A percentile compares a stretch with the other conserved stretches of the same genome.
Conservation (phyloP, 2,113 vertebrate genomes). For the Thunnus maccoyii region DNA sequence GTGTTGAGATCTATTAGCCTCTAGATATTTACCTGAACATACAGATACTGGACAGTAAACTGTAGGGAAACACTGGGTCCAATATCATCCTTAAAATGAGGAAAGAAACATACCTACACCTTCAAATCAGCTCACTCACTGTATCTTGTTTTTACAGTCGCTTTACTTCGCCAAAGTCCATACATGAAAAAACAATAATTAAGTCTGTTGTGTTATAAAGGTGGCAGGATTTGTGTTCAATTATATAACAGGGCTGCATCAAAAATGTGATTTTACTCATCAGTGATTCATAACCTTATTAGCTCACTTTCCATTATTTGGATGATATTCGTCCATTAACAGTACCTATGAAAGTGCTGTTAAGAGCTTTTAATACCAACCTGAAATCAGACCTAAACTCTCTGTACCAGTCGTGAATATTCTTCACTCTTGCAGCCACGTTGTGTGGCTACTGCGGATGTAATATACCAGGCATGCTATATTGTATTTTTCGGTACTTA, state of each 20-base stretch:
- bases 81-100: neutral
- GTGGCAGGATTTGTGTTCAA: conserved; percentile 1
- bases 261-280: conserved; percentile 54
- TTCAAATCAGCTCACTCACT: neutral
- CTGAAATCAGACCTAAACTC: conserved; percentile 6
- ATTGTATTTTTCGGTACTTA: no score
- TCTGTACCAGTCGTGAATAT: neutral
- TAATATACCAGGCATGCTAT: no score
- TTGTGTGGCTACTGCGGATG: neutral
- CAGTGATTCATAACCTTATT: conserved; percentile 27
- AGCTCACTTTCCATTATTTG: conserved; percentile 39
- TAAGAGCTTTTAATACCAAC: neutral
- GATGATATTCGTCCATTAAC: conserved; percentile 34
- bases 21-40: no score
- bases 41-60: neutral
- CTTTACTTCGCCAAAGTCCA: neutral
- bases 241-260: conserved; percentile 24
- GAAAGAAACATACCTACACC: neutral
- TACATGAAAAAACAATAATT: conserved; percentile 38
- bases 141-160: neutral
- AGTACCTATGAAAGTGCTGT: neutral
- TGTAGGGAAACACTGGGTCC: neutral
- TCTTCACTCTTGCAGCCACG: neutral
- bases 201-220: conserved; percentile 6
- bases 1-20: neutral